Evolutionary conservation across 2,113 vertebrate species (phyloP), one percentile per base, ranked within the genome.

Genomic region (Sorex araneus): DNA sequence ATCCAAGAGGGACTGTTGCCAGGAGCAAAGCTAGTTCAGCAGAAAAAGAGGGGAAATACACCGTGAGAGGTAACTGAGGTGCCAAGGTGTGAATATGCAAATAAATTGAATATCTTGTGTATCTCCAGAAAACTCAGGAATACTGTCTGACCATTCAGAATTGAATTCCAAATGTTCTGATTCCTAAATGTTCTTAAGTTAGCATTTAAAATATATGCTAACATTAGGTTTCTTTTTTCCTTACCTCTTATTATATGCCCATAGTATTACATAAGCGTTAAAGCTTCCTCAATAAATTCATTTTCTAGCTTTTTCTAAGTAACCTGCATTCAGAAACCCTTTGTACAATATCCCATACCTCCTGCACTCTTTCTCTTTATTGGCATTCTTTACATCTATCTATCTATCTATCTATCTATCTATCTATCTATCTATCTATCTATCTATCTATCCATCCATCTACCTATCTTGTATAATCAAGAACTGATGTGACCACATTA

Each of bases 401-500:
- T 40, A 3, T 40, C 40, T 40, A 40, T 40, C 40, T n/a, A n/a
- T 40, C 40, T 40, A 3, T 40, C 40, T 40, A 40, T 40, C 40
- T n/a, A n/a, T 40, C 40, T 40, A 3, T 40, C 40, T 40, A 40
- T 40, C 40, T n/a, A n/a, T 40, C 40, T 40, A 3, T 40, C 40
- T 40, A 40, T 40, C 40, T n/a, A n/a, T 40, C 40, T 40, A 3
- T 40, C 40, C n/a, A n/a, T n/a, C n/a, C n/a, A n/a, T n/a, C n/a
- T n/a, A n/a, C n/a, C n/a, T n/a, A n/a, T 40, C 16, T 70, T 79
- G 5, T 91, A 77, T 87, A 94, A 50, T 87, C 15, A 75, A 34
- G 2, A 81, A 66, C 15, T 54, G 0, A 9, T 50, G 47, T 50
- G 9, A 2, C 47, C 47, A 50, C 47, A 50, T 50, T 7, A 50